Conservation (phyloP, 2,888 invertebrate genomes). For the Limnephilus rhombicus region DNA sequence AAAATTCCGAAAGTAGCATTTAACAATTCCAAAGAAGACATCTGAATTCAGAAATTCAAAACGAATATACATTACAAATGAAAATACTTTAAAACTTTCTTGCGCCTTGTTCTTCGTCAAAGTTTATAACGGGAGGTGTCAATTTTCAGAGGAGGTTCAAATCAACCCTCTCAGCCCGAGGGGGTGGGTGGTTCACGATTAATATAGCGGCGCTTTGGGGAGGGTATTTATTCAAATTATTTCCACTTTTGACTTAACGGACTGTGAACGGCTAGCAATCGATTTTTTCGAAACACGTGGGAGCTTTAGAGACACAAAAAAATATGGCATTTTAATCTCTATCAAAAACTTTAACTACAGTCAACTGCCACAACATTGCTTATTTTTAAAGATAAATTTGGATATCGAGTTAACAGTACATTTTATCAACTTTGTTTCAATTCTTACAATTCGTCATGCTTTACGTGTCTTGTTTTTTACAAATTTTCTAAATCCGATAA, state of each 20-base stretch:
- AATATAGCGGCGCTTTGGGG: not conserved
- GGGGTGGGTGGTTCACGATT: not conserved
- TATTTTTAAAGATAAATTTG: no score
- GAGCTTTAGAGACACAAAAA: no score
- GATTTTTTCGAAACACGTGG: not conserved
- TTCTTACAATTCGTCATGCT: no score
- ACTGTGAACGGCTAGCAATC: not conserved
- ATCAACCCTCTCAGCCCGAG: not conserved
- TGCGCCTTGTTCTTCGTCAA: not conserved
- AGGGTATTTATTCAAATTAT: not conserved
- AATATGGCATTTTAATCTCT: no score
- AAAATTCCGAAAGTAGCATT: not conserved
- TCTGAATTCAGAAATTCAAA: not conserved
- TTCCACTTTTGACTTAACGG: not conserved
- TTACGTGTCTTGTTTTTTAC: no score
- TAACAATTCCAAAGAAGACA: not conserved
- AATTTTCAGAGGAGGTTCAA: not conserved
- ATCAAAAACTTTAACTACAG: no score
- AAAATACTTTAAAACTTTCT: not conserved
- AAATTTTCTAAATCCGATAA: no score
- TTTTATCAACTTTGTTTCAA: no score
- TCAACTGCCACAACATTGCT: no score
- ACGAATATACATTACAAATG: conserved; percentile 1
- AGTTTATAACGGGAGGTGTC: conserved; percentile 1
- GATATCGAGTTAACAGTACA: no score